Conservation (phyloP, 2,113 vertebrate species). For the Plecturocebus donacophilus region DNA sequence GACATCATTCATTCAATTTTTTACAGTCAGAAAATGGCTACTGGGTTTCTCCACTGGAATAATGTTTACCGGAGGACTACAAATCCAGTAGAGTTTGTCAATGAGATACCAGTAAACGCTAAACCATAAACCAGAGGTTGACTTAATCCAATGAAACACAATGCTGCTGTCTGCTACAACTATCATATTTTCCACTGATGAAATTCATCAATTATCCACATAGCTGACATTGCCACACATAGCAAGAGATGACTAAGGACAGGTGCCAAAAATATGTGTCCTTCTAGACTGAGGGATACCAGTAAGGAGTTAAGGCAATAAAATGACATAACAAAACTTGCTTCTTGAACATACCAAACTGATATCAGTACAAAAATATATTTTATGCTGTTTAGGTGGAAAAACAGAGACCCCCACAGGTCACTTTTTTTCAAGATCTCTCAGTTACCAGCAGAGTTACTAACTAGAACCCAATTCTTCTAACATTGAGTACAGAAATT, state of each 20-base stretch:
- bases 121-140: not conserved
- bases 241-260: not conserved
- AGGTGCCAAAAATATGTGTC: not conserved
- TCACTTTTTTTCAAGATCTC: not conserved
- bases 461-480: not conserved
- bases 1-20: not conserved
- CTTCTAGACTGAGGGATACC: not conserved
- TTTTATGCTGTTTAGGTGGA: not conserved
- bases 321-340: not conserved
- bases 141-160: not conserved
- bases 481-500: not conserved
- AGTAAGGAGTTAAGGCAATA: not conserved
- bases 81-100: not conserved
- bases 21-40: not conserved
- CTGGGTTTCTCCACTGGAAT: not conserved
- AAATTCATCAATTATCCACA: not conserved
- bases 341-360: not conserved
- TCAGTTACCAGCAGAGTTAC: not conserved
- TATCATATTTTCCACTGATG: not conserved
- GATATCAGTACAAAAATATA: not conserved
- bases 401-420: not conserved
- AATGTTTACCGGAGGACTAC: not conserved
- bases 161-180: not conserved
- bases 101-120: not conserved
- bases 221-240: not conserved